phyloP scores from a whole-genome alignment of 2,113 vertebrate genomes.

The Leptosomus discolor region DNA sequence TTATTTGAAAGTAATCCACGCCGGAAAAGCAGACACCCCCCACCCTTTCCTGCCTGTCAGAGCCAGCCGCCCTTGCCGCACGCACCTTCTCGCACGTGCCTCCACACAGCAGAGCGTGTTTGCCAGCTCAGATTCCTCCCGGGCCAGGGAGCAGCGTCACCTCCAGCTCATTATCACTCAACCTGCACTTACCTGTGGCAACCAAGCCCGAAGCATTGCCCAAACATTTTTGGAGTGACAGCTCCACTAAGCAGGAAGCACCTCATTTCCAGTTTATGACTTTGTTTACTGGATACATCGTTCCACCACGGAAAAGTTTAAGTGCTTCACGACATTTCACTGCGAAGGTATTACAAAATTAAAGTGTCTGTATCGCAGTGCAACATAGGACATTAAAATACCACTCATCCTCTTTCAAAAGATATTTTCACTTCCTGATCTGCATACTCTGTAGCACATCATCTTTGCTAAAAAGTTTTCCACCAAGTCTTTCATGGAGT shows the following conservation, averaged over 20 bases:
- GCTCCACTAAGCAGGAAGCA: constrained; percentile 47
- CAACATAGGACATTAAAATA: neutral
- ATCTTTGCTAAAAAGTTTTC: neutral
- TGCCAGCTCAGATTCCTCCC: neutral
- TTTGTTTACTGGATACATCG: constrained; percentile 18
- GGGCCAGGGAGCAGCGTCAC: constrained; percentile 7
- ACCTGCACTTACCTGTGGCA: constrained; percentile 34
- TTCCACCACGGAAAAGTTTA: neutral
- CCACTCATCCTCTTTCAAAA: neutral
- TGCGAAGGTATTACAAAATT: neutral
- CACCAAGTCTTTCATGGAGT: neutral
- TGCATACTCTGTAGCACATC: neutral
- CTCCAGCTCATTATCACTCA: neutral
- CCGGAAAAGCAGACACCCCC: neutral
- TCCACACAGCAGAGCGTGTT: neutral
- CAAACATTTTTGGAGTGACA: neutral
- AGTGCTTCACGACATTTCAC: neutral
- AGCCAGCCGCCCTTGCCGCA: neutral
- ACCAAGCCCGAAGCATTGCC: constrained; percentile 1
- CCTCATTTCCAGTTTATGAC: constrained; percentile 39
- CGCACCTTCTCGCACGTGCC: neutral
- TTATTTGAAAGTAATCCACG: neutral
- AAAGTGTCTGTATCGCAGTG: neutral
- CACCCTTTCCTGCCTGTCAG: neutral
- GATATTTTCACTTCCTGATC: neutral